A percentile compares a stretch with the other conserved stretches of the same genome.
These are phyloP conservation scores for Lanistes nyassanus DNA, from an alignment of 1,140 invertebrate genomes.

Conservation along the genomic window DNA sequence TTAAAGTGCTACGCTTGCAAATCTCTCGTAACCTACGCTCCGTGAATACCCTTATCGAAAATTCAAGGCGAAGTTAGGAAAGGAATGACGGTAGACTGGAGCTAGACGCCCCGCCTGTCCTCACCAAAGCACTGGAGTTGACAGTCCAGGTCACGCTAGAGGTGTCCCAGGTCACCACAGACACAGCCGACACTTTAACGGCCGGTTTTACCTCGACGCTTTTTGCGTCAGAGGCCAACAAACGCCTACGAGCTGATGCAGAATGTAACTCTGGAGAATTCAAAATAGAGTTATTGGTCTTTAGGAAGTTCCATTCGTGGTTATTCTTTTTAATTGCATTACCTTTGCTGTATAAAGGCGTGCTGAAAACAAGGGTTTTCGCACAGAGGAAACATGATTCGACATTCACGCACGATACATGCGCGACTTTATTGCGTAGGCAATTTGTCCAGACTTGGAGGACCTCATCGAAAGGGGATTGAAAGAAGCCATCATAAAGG, in stretches of 20 bases:
- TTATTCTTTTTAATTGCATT: too few relatives aligned
- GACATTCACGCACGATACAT: constrained; percentile 1
- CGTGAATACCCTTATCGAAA: too few relatives aligned
- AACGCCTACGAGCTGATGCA: background rate
- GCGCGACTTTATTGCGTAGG: background rate
- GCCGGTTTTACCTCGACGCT: background rate
- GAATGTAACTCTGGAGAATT: background rate
- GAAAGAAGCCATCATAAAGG: background rate
- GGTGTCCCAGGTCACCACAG: background rate
- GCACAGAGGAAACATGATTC: background rate
- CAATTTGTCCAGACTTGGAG: background rate
- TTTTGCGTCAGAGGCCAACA: background rate
- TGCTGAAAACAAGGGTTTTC: background rate
- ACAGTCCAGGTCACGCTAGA: background rate
- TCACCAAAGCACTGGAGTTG: background rate
- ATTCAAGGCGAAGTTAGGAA: background rate
- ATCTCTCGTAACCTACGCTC: too few relatives aligned
- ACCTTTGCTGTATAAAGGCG: too few relatives aligned
- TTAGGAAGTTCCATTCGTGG: too few relatives aligned
- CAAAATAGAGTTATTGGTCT: too few relatives aligned
- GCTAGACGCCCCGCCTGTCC: background rate
- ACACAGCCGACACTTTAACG: background rate
- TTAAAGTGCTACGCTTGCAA: too few relatives aligned
- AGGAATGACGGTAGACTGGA: background rate
- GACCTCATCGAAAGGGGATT: background rate